Percentiles rank a stretch among this genome's conserved stretches.
These are phyloP conservation scores for Neotoma lepida DNA, from an alignment of 2,113 vertebrate genomes.

Conservation along the genomic window DNA sequence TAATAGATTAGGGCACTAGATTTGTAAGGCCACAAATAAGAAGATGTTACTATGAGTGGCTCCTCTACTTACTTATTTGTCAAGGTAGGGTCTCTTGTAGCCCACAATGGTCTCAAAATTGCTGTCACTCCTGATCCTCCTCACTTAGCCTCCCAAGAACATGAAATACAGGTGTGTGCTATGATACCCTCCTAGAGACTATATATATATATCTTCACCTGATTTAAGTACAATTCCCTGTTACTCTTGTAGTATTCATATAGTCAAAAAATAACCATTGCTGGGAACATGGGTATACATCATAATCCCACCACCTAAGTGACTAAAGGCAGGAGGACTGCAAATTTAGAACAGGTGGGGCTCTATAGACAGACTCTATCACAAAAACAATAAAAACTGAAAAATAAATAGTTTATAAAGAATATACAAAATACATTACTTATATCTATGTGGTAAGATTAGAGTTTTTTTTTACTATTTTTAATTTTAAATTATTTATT, in stretches of 20 bases:
- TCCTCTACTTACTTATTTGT: background rate
- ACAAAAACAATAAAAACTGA: background rate
- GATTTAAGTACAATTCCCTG: constrained; percentile 7
- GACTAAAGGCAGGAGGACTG: background rate
- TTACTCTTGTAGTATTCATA: constrained; percentile 36
- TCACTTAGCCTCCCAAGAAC: background rate
- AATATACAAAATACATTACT: constrained; percentile 44
- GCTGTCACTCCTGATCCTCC: background rate
- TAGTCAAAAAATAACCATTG: constrained; percentile 17
- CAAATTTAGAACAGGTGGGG: background rate
- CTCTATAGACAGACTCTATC: background rate
- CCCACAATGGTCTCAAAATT: background rate
- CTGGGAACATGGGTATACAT: background rate
- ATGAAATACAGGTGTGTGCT: background rate
- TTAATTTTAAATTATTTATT: constrained; percentile 53
- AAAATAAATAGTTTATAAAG: constrained; percentile 31
- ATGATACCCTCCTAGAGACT: background rate
- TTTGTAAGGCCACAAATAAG: constrained; percentile 11
- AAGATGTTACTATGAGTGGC: background rate
- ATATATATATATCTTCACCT: constrained; percentile 26
- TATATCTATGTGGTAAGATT: constrained; percentile 36
- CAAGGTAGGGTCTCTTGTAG: background rate
- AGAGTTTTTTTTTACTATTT: constrained; percentile 24
- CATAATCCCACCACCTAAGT: background rate
- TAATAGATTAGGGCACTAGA: background rate